Base-by-base conservation (phyloP, 2,888 invertebrate genomes). In the Osmoderma eremita region DNA sequence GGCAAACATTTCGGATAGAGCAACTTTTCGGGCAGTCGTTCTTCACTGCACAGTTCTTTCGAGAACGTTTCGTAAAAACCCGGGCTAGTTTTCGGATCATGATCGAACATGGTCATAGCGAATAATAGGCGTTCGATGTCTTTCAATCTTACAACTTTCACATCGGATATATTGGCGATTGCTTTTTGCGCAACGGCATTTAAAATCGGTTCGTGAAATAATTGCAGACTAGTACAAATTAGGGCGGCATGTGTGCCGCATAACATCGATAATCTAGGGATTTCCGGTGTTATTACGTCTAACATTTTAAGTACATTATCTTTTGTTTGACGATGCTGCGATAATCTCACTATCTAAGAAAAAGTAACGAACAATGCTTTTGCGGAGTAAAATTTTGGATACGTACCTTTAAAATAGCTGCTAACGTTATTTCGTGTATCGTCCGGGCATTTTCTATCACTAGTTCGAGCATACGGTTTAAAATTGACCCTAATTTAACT, bases 41-140 rank as follows among this genome's bases (percentile, higher is more conserved):
- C 79, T 45, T 84, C 84, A 54, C 81, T 83, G 65, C 85, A 83
- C 24, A 93, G 73, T 74, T 64, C 41, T 17, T 87, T 83, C 0
- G 83, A 68, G 0, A 84, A 72, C 18, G 87, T 78, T 10, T 78
- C 74, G 13, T 81, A 65, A 65, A 82, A 86, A 10, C 88, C 74
- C 67, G 88, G 84, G 38, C 84, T 80, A 10, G 83, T 85, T 58
- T 83, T 73, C 12, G 88, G 88, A 67, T 81, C 79, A 63, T 84
- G 85, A 78, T 90, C 86, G 71, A 90, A 90, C 76, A 88, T 85
- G 1, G 87, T 86, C 75, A 88, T 85, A 0, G 86, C 84, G 68
- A 90, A 84, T 2, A 88, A 80, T 6, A 92, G 80, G 73, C 92
- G 85, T 80, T 93, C 93, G 30, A 93, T 81, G 77, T 94, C 93